phyloP scores from a whole-genome alignment of 2,797 vertebrate species.

The Falco cherrug region DNA sequence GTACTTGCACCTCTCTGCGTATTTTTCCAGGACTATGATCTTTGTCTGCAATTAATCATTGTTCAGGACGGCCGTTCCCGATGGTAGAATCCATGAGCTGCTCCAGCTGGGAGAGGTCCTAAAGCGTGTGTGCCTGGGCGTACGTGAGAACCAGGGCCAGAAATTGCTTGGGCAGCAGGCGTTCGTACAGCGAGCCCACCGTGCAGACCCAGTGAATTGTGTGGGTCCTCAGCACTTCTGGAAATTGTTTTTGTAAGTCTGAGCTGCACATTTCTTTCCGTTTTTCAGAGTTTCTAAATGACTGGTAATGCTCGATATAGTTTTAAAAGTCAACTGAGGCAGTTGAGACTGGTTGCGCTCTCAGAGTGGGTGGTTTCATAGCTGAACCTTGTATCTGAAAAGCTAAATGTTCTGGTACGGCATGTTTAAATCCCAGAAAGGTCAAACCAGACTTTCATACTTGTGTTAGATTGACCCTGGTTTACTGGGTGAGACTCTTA shows the following conservation, averaged over 20 bases:
- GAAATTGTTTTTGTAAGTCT: constrained; percentile 52
- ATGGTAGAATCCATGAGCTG: constrained; percentile 22
- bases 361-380: constrained; percentile 54
- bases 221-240: constrained; percentile 49
- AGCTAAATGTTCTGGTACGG: constrained; percentile 44
- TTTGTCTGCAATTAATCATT: constrained; percentile 52
- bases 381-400: constrained; percentile 38
- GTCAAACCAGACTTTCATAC: constrained; percentile 57
- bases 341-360: constrained; percentile 27
- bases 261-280: constrained; percentile 24
- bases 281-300: constrained; percentile 55
- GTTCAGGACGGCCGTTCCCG: constrained; percentile 33
- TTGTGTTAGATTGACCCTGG: constrained; percentile 43
- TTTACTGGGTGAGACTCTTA: constrained; percentile 26
- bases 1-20: constrained; percentile 30
- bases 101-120: constrained; percentile 47
- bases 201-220: background rate
- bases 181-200: background rate
- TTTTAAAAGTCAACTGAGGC: constrained; percentile 41
- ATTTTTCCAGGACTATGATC: constrained; percentile 55
- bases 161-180: constrained; percentile 38
- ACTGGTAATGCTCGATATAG: background rate
- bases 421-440: constrained; percentile 48
- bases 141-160: constrained; percentile 45
- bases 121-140: background rate